Base-by-base conservation (phyloP, 1,140 invertebrate species). In the Drosophila santomea region DNA sequence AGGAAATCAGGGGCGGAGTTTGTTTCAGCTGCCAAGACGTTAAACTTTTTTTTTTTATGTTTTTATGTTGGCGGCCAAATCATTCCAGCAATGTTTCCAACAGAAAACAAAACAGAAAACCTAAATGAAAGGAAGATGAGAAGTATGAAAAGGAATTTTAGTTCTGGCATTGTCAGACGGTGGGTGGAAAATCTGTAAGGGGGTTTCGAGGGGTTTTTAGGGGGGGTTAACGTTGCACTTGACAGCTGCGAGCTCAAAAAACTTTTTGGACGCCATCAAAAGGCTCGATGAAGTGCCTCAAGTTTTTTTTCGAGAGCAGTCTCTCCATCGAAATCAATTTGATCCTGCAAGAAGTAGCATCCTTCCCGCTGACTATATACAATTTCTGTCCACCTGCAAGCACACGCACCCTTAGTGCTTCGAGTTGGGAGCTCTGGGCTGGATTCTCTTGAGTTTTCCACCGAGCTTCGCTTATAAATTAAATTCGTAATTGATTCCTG, bases 401-500 rank as follows among this genome's bases (percentile, higher is more conserved):
- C 50, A 25, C 17, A 23, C 10, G 20, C 20, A 20, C 3, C 8
- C 20, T 20, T 20, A 17, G 48, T 11, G 35, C 41, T 78, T 72
- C 55, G 32, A 8, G 32, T 7, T 32, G 7, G 2, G 28, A 7
- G 28, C 28, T 32, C 7, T 32, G 7, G 32, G 32, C 66, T 79
- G 66, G 61, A 60, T 20, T 17, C 58, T 56, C 52, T 52, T 20
- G 10, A 11, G 14, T 45, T 28, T 59, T 15, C 50, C 7, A 2
- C 2, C 50, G 25, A 60, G 74, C 83, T 58, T 51, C 58, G 54
- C 73, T 67, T 88, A 89, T 88, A 88, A 88, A 88, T 88, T 88
- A 88, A 88, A 88, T 88, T 88, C 84, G 83, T 88, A 88, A 88
- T 88, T 88, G 83, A 88, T 88, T 88, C 83, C 83, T 88, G 84